Evolutionary conservation across 2,797 vertebrate species (phyloP).

Genomic region (Octomys mimax): DNA sequence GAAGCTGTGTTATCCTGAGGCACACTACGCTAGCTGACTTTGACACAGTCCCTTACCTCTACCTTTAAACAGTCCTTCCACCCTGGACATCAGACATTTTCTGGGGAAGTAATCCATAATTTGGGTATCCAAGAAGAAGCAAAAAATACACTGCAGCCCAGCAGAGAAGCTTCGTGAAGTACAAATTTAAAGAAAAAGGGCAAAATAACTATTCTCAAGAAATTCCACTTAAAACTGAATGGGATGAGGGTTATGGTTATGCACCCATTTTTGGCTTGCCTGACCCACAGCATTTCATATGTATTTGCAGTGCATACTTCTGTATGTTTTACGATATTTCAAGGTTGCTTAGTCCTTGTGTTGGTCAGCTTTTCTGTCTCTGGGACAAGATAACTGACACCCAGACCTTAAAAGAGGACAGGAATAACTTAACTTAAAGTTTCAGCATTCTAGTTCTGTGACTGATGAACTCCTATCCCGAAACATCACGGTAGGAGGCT

Average conservation of each 20-base stretch:
- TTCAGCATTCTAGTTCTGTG: not conserved
- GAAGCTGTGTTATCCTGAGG: conserved; percentile 41
- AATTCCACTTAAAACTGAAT: not conserved
- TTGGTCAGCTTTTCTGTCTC: not conserved
- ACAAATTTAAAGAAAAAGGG: conserved; percentile 26
- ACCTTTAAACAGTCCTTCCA: conserved; percentile 27
- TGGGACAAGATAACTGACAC: not conserved
- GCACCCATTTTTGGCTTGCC: not conserved
- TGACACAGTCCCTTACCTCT: conserved; percentile 28
- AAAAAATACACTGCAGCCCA: not conserved
- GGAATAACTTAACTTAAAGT: not conserved
- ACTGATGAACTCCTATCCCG: too few relatives aligned
- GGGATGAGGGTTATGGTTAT: too few relatives aligned
- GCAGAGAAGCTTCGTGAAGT: not conserved
- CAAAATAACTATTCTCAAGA: not conserved
- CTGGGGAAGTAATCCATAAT: conserved; percentile 43
- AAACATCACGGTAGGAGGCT: not conserved
- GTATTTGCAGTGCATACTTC: not conserved
- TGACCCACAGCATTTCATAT: not conserved
- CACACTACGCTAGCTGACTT: conserved; percentile 15
- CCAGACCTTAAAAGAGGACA: not conserved
- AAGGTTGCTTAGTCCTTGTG: not conserved
- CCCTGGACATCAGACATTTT: conserved; percentile 35
- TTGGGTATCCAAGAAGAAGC: not conserved
- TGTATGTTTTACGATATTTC: not conserved